Conservation (phyloP, 2,113 vertebrate genomes). For the Macaca nemestrina region DNA sequence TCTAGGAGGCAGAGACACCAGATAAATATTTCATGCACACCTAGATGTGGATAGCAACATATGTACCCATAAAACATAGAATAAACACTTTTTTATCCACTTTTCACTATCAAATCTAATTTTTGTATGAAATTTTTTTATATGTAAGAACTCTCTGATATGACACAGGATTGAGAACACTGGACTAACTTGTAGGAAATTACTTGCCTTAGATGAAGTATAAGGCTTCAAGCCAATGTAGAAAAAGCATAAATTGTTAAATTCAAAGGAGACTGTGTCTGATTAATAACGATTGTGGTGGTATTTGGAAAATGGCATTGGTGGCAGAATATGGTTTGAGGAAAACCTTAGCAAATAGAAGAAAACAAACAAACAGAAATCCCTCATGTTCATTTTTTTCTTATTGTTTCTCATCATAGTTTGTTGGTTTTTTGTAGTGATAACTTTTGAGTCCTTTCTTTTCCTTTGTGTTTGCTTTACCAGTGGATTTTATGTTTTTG, state of each 20-base stretch:
- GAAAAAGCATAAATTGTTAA: neutral
- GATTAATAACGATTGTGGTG: neutral
- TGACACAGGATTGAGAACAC: neutral
- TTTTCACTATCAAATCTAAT: neutral
- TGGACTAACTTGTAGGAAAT: neutral
- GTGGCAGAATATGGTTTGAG: neutral
- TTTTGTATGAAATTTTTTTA: neutral
- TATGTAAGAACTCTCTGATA: neutral
- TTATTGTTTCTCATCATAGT: too few relatives aligned
- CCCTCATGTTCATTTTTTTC: neutral
- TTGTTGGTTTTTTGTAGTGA: neutral
- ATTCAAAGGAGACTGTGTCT: neutral
- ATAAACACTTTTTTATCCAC: neutral
- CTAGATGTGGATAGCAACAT: neutral
- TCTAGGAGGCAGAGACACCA: neutral
- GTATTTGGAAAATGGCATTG: neutral
- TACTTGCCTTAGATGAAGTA: neutral
- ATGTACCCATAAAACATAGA: neutral
- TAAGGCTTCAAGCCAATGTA: neutral
- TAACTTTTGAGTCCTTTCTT: neutral
- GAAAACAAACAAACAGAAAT: too few relatives aligned
- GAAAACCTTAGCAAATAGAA: neutral
- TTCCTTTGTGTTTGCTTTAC: neutral
- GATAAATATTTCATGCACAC: neutral
- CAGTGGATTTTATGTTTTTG: neutral